Base-by-base conservation (phyloP, 1,140 invertebrate genomes). In the Papilio dardanus region DNA sequence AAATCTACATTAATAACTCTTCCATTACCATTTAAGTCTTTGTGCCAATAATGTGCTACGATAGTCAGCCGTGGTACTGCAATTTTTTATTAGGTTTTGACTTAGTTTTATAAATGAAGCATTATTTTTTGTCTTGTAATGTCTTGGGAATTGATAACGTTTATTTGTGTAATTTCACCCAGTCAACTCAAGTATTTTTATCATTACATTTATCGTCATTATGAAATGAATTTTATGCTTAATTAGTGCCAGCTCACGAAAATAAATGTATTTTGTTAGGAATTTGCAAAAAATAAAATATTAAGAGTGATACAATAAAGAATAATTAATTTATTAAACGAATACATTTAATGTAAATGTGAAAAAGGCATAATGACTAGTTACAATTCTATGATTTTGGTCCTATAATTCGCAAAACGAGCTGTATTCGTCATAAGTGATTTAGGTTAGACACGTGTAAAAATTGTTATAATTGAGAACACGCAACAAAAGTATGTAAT, bases 361-460 rank as follows among this genome's bases (percentile, higher is more conserved):
- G 42, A 14, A 46, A n/a, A 46, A 46, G 5, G 16, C 7, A n/a
- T 46, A 5, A 3, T 6, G 14, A 46, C 42, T 16, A 46, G n/a
- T 46, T 46, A 46, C 0, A 46, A 46, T 5, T 46, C 1, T 19
- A 46, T 1, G 6, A 46, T 46, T 46, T 46, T 30, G 21, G 21
- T 58, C 54, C 54, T 58, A 12, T 54, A 3, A 28, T 58, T 28
- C 28, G 12, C 24, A 12, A 58, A 14, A 37, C 31, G 42, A 24
- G 35, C 67, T 69, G 33, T 33, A 37, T 37, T 40, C 10, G 66
- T 68, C n/a, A 33, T 66, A 66, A n/a, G n/a, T n/a, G n/a, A n/a
- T n/a, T n/a, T n/a, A n/a, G n/a, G n/a, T n/a, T n/a, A n/a, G n/a
- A n/a, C n/a, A n/a, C n/a, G n/a, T n/a, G n/a, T n/a, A n/a, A n/a